Evolutionary conservation across 2,888 invertebrate genomes (phyloP), one percentile per base, ranked within the genome.

Genomic region (Andrena haemorrhoa): DNA sequence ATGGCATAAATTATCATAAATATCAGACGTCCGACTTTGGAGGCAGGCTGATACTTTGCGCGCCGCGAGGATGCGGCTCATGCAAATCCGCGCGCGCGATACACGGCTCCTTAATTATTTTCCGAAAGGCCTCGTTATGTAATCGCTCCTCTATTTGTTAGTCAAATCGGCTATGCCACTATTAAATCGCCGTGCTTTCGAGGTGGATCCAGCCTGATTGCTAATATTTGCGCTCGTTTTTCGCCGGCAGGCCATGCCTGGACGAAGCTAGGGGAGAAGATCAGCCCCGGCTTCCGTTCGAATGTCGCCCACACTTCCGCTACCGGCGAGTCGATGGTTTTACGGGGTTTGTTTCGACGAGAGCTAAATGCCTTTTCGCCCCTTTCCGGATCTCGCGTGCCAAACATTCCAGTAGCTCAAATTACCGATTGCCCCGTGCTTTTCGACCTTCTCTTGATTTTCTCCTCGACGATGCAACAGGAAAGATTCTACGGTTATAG

Each of bases 101-200:
- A 75, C 77, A 73, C 29, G 60, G 74, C 56, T 72, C 77, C 79
- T 79, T 83, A 87, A 87, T 87, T 87, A 84, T 87, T 87, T 87
- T 82, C 63, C 58, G 23, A 6, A 56, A 47, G 56, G 41, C 31
- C 49, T 26, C 70, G 29, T 51, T 58, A 60, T 51, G 84, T 84
- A 84, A 86, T 79, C 77, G 76, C 71, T 56, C 65, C 20, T 35
- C 49, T 75, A 87, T 87, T 79, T 87, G 87, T 69, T 85, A 87
- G 81, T 87, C 87, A 87, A 87, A 87, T 87, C 66, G 75, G 26
- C 33, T 49, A 26, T 66, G 70, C 56, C 63, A 68, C 65, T 73
- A 82, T 87, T 85, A 79, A 83, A 87, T 80, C 74, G 73, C 60
- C 16, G 10, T 61, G 51, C 58, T 53, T 70, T 31, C 74, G 31